Evolutionary conservation across 2,888 invertebrate species (phyloP), one percentile per base, ranked within the genome.

Genomic region (Ormyrus thymus): DNA sequence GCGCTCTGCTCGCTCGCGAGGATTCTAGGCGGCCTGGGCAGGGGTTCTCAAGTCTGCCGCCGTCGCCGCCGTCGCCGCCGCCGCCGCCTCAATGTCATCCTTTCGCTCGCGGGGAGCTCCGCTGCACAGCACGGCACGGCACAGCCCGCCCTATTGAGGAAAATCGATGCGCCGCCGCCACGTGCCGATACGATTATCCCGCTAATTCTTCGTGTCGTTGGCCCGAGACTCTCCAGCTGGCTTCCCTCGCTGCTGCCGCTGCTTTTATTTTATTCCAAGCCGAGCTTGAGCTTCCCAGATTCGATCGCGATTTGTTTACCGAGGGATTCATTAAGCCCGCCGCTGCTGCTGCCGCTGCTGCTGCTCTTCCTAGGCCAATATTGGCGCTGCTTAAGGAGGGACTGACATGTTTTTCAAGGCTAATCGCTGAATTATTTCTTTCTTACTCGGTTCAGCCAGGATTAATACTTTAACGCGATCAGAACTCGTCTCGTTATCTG

Each of bases 1-100:
- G 61, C 11, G 70, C 13, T 55, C 66, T 29, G 71, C 61, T 55
- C 11, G 70, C 13, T 55, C 66, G 48, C 45, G 69, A 51, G 66
- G 68, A 87, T 88, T 86, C 86, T 86, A 86, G 85, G 83, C 84
- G 84, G 84, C 83, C 87, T 85, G 87, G 83, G 89, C 87, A 86
- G 87, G 83, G 89, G 87, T 87, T 87, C 89, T 88, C 89, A 86
- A 84, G 83, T 78, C 62, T 29, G 29, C 29, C 29, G 29, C 29
- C 29, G 29, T 29, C 29, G 29, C 74, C 78, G 50, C 45, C 53
- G 13, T 46, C n/a, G 29, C 43, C 45, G 51, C 56, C n/a, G 43
- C 15, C 51, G 43, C 46, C 56, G 50, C 56, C 51, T 73, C 78
- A 75, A 79, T 74, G 78, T 65, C 70, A 70, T 70, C 70, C 50